Conservation (phyloP, 2,888 invertebrate genomes). For the Drosophila algonquin region DNA sequence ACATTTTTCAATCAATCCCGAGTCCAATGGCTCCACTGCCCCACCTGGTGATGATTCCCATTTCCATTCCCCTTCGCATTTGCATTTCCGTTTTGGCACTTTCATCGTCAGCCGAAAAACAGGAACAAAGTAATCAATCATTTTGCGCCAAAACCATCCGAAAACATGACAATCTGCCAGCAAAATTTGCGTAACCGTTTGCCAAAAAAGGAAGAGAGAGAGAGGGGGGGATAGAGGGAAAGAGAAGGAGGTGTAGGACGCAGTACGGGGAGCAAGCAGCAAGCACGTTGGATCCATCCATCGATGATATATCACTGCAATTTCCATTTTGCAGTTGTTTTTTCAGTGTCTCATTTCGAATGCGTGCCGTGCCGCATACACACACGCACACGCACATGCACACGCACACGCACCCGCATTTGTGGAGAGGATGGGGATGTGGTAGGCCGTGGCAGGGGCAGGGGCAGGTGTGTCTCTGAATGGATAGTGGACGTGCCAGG, state of each 20-base stretch:
- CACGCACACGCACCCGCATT: not conserved
- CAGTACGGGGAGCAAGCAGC: not conserved
- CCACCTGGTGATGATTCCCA: not conserved
- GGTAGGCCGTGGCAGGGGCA: not conserved
- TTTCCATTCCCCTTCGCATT: conserved; percentile 34
- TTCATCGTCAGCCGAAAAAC: conserved; percentile 43
- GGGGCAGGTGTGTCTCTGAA: conserved; percentile 5
- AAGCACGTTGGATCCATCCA: conserved; percentile 48
- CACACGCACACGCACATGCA: not conserved
- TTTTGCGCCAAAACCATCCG: conserved; percentile 64
- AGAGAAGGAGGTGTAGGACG: not conserved
- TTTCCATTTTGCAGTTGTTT: conserved; percentile 66
- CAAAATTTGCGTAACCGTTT: conserved; percentile 63
- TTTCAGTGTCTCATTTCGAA: conserved; percentile 65
- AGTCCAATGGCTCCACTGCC: not conserved
- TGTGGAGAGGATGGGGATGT: conserved; percentile 9
- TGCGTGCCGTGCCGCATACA: conserved; percentile 51
- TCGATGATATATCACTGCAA: conserved; percentile 75
- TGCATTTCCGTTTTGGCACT: conserved; percentile 57
- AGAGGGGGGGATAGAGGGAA: not conserved
- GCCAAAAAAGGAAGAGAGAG: conserved; percentile 21
- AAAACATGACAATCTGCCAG: conserved; percentile 73
- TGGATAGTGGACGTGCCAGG: conserved; percentile 43
- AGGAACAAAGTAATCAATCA: conserved; percentile 78
- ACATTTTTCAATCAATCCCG: conserved; percentile 38